These are phyloP conservation scores for Oceanites oceanicus DNA, from an alignment of 2,113 vertebrate genomes.

Conservation along the genomic window DNA sequence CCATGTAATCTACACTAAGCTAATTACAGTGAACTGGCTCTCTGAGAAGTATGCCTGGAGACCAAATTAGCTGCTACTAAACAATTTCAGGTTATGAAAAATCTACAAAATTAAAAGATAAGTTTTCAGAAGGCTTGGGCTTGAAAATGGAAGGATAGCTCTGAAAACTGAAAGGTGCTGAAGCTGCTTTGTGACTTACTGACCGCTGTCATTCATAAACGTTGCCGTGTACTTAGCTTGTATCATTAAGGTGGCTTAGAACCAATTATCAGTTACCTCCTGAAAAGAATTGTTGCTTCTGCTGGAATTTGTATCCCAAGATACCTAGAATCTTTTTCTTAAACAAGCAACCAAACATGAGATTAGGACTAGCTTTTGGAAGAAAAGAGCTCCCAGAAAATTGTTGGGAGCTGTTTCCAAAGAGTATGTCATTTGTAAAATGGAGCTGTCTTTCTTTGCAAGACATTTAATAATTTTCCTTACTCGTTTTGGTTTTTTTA, in stretches of 20 bases:
- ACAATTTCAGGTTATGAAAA: not conserved
- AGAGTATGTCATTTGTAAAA: accelerated
- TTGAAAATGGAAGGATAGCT: not conserved
- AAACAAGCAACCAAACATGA: not conserved
- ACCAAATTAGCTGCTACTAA: not conserved
- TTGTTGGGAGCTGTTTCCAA: not conserved
- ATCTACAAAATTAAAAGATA: not conserved
- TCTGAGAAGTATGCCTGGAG: not conserved
- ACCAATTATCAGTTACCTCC: not conserved
- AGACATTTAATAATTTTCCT: not conserved
- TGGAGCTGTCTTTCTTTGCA: not conserved
- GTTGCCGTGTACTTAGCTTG: not conserved
- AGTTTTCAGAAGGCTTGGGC: not conserved
- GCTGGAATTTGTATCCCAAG: not conserved
- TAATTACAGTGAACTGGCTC: not conserved
- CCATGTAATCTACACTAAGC: not conserved
- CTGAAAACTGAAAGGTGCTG: not conserved
- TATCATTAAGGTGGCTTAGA: not conserved
- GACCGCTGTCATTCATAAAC: not conserved
- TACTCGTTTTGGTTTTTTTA: not conserved
- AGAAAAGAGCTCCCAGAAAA: not conserved
- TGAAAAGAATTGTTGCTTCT: not conserved
- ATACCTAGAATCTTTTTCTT: not conserved
- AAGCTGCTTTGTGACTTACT: not conserved
- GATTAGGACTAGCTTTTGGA: not conserved